phyloP scores from a whole-genome alignment of 1,140 invertebrate genomes.

The Portunus trituberculatus region DNA sequence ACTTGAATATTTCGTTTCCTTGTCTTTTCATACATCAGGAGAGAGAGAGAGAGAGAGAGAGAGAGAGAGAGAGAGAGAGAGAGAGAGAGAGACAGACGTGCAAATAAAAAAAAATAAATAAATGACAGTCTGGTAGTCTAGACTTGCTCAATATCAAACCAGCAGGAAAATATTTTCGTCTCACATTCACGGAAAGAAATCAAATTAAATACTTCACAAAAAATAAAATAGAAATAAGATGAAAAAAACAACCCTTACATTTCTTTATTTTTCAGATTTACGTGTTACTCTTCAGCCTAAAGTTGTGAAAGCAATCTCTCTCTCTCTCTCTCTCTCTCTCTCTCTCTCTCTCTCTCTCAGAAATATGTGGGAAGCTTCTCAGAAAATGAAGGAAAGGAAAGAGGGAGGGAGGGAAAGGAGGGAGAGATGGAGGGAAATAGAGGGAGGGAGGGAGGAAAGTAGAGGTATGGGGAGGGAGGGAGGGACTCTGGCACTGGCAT shows the following conservation, averaged over 20 bases:
- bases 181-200: too few species aligned
- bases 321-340: background rate
- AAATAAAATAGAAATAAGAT: background rate
- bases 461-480: background rate
- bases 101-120: too few species aligned
- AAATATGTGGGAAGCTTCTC: conserved; percentile 2
- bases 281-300: too few species aligned
- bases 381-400: background rate
- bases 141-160: too few species aligned
- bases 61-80: conserved; percentile 38
- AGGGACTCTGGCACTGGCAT: too few species aligned
- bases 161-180: too few species aligned
- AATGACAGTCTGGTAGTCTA: too few species aligned
- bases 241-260: background rate
- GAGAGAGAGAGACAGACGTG: background rate
- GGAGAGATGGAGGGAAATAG: background rate
- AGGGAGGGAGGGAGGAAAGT: background rate
- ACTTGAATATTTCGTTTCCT: too few species aligned
- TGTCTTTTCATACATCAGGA: too few species aligned
- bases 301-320: too few species aligned
- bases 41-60: background rate
- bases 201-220: background rate
- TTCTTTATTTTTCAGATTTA: too few species aligned
- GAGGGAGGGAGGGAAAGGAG: background rate
- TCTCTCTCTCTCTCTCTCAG: conserved; percentile 1